Evolutionary conservation across 2,113 vertebrate genomes (phyloP), one percentile per base, ranked within the genome.

Genomic region (Ptilonorhynchus violaceus): DNA sequence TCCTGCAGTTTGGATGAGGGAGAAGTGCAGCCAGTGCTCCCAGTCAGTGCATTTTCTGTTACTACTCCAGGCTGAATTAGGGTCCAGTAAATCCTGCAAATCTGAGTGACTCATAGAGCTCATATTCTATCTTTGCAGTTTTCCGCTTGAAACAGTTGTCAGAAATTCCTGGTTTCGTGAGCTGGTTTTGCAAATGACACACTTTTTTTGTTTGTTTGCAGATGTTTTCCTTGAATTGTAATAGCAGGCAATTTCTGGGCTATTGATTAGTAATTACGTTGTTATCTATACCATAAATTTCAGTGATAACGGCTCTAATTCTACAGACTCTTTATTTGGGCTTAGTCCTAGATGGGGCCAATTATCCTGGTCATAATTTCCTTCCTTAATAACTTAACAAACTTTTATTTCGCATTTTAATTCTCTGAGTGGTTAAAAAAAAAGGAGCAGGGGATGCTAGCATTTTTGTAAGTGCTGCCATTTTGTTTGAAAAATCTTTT

Each of bases 391-490:
- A 56, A 69, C 8, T 68, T 79, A 63, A 62, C 67, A 5, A 66
- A n/a, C 41, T 69, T 88, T 49, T n/a, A 49, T 52, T 89, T 87
- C 75, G 11, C 22, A 17, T 55, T 85, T 75, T 74, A 59, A 13
- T 92, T 68, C 7, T 44, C 64, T 41, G 17, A 41, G 30, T 37
- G 44, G 13, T 74, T 64, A 47, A 64, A 74, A 66, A 25, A 30
- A 4, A 55, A 25, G 3, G 3, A 2, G 1, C 4, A 4, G 9
- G 7, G 8, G 7, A 42, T 87, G 33, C 4, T 72, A 52, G 52
- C 55, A 60, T 79, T 85, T 85, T 87, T 82, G 37, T 8, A 72
- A 62, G 42, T 6, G 18, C 16, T 77, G 28, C 19, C 7, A 8
- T 90, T 79, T 66, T 83, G 22, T 79, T 64, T 84, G 46, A 79